phyloP scores from a whole-genome alignment of 2,888 invertebrate species.

The Willowsia nigromaculata region DNA sequence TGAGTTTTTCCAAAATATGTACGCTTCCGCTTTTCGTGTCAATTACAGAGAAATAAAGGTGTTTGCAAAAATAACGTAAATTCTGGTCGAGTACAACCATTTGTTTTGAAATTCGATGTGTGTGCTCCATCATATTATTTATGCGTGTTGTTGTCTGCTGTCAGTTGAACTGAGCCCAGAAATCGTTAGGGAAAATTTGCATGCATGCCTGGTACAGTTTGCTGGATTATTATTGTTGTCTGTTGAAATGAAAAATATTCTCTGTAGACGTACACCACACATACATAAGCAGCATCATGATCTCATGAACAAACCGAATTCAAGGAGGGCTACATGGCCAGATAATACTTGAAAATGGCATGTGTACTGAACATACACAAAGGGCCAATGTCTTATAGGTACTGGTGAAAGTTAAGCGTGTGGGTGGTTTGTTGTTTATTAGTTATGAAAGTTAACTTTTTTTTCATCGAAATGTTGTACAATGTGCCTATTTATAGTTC shows the following conservation, averaged over 20 bases:
- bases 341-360: background rate
- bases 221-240: background rate
- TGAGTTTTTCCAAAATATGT: background rate
- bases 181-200: background rate
- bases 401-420: too few relatives aligned
- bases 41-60: background rate
- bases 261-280: background rate
- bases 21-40: background rate
- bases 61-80: background rate
- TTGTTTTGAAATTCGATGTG: conserved; percentile 1
- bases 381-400: background rate
- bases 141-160: conserved; percentile 19
- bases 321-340: background rate
- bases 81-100: background rate
- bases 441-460: too few relatives aligned
- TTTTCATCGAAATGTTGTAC: too few relatives aligned
- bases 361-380: background rate
- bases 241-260: background rate
- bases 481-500: too few relatives aligned
- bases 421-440: too few relatives aligned
- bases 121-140: background rate
- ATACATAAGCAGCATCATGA: background rate
- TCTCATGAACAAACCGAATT: background rate
- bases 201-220: background rate
- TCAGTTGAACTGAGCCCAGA: background rate